These are phyloP conservation scores for Prionace glauca DNA, from an alignment of 2,797 vertebrate genomes.

Conservation along the genomic window DNA sequence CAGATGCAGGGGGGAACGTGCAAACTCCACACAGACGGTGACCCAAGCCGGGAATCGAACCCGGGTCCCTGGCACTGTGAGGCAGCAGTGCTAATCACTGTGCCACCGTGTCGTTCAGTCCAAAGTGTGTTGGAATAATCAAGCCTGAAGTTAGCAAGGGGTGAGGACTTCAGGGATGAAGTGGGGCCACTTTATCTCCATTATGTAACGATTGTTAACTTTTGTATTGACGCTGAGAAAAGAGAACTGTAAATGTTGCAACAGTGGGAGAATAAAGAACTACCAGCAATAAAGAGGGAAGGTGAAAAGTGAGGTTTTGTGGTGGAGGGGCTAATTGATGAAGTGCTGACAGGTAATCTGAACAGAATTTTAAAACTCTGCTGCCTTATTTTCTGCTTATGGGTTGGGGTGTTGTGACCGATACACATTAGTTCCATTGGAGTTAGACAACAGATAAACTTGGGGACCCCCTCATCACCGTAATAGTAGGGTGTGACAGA, in stretches of 20 bases:
- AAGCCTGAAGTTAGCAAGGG: background rate
- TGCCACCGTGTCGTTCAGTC: too few relatives aligned
- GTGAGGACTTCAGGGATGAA: background rate
- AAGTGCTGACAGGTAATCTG: background rate
- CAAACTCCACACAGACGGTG: too few relatives aligned
- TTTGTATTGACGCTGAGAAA: background rate
- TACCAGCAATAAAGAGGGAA: background rate
- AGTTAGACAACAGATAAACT: background rate
- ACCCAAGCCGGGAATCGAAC: too few relatives aligned
- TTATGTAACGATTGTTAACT: background rate
- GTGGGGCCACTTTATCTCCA: background rate
- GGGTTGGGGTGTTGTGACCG: too few relatives aligned
- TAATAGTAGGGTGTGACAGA: background rate
- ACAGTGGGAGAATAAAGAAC: too few relatives aligned
- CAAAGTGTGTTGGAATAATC: background rate
- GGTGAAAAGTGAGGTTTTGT: background rate
- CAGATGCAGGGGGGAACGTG: too few relatives aligned
- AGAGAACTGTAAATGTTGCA: background rate
- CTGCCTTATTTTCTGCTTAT: background rate
- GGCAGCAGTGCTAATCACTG: too few relatives aligned
- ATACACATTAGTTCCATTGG: background rate
- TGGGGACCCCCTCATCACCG: background rate
- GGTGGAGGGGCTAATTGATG: background rate
- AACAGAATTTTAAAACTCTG: background rate
- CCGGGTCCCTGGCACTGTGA: too few relatives aligned